Conservation (phyloP, 2,113 vertebrate species). For the Urocynchramus pylzowi region DNA sequence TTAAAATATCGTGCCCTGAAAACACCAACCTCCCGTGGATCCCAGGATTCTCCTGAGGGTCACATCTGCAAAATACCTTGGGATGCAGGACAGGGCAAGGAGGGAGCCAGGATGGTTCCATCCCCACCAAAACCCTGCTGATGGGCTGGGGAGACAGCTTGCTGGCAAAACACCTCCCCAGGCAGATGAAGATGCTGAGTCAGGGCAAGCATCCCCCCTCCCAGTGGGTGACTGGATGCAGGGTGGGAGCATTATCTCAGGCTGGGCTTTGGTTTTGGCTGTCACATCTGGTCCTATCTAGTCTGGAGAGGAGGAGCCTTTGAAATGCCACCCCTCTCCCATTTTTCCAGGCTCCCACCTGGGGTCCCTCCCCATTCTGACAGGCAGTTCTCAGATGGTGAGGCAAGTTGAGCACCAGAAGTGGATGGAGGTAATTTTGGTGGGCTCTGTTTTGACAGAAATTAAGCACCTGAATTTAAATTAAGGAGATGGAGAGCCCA, state of each 20-base stretch:
- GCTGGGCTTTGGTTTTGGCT: not conserved
- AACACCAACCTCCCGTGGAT: not conserved
- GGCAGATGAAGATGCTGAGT: not conserved
- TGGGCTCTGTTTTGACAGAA: slow-evolving; percentile 30
- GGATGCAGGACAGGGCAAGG: not conserved
- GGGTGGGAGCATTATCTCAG: not conserved
- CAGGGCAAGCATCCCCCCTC: not conserved
- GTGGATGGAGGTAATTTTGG: slow-evolving; percentile 19
- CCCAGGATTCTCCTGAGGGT: not conserved
- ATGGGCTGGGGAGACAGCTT: not conserved
- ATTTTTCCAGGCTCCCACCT: not conserved
- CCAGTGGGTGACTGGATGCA: not conserved
- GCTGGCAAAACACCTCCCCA: not conserved
- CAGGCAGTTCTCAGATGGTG: not conserved
- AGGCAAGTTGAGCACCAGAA: not conserved
- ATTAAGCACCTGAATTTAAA: slow-evolving; percentile 34
- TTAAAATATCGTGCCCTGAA: slow-evolving; percentile 23
- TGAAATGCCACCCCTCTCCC: not conserved
- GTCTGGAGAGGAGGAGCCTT: not conserved
- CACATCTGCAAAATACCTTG: not conserved
- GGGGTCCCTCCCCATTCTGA: not conserved
- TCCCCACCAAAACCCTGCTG: not conserved
- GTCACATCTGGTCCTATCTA: not conserved
- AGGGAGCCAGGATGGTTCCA: not conserved
- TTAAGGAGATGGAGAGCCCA: not conserved